Evolutionary conservation across 2,888 invertebrate genomes (phyloP), one percentile per base, ranked within the genome.

Genomic region (Lasioglossum zephyrum): DNA sequence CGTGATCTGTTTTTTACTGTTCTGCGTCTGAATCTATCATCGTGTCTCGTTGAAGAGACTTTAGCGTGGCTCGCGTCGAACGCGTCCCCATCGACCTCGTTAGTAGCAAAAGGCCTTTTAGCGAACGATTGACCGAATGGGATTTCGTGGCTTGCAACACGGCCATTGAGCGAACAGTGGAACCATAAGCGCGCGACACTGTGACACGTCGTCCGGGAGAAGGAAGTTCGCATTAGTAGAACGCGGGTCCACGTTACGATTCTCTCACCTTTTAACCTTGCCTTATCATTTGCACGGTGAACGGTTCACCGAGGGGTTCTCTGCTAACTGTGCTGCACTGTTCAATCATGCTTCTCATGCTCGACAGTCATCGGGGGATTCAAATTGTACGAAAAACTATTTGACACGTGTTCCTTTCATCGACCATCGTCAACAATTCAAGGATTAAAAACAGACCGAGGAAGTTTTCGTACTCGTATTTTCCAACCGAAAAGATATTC

Each of bases 71-170:
- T n/a, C n/a, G 53, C 36, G 77, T 75, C 79, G 74, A 47, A 44
- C 44, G 44, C 86, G 86, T 76, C 72, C 79, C 79, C 81, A 77
- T 85, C 85, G 84, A 85, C 86, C 86, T 90, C 83, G 86, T 91
- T 88, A 84, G 77, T 79, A 79, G 70, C 73, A 86, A 77, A 89
- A 89, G 80, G 79, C 73, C 72, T 87, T 79, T 86, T 82, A 82
- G 63, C 75, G 79, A 82, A 39, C 79, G 83, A 87, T 88, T 83
- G 85, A 73, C 69, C 79, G 73, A 91, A 87, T 82, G 80, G 82
- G 47, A 47, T 47, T 47, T 47, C 83, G 80, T 86, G 84, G 73
- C 81, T 85, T 47, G 74, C 73, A 53, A 75, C 66, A 53, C 49
- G 63, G 22, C 0, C 41, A 53, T 69, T 82, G 49, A 53, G 26